These are phyloP conservation scores for Drosophila ironensis DNA, from an alignment of 1,140 invertebrate genomes.

Conservation along the genomic window DNA sequence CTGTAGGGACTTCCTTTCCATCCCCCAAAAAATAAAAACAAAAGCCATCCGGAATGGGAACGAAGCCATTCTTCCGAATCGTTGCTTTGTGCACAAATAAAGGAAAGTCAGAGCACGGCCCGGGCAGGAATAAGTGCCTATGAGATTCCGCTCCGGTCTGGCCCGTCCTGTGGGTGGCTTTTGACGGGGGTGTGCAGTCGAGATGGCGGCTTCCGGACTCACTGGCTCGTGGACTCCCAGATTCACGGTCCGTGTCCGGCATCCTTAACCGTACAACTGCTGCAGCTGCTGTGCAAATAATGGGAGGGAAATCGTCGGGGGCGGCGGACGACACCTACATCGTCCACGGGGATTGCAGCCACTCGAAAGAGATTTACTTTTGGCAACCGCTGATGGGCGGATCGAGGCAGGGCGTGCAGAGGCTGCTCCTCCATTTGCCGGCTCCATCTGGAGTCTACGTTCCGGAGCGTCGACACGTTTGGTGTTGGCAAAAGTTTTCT, in stretches of 20 bases:
- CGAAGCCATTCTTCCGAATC: conserved; percentile 67
- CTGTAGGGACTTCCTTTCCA: conserved; percentile 23
- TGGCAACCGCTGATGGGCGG: conserved; percentile 47
- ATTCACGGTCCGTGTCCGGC: conserved; percentile 9
- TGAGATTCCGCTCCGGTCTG: conserved; percentile 14
- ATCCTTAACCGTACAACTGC: conserved; percentile 23
- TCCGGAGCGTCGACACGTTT: conserved; percentile 64
- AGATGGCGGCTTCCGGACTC: background rate
- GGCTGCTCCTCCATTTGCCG: conserved; percentile 19
- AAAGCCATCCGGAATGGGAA: conserved; percentile 38
- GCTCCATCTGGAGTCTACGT: conserved; percentile 31
- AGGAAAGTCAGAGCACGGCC: conserved; percentile 48
- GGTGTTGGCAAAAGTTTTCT: conserved; percentile 73
- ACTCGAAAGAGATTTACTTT: conserved; percentile 78
- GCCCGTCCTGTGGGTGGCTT: conserved; percentile 1
- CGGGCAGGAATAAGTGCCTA: conserved; percentile 34
- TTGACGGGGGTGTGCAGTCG: background rate
- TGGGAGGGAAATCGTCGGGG: conserved; percentile 30
- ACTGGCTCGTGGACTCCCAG: background rate
- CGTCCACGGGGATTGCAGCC: conserved; percentile 62
- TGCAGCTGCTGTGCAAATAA: conserved; percentile 78
- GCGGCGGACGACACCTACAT: conserved; percentile 31
- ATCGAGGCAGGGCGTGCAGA: conserved; percentile 12
- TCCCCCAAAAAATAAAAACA: conserved; percentile 1
- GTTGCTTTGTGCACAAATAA: conserved; percentile 71